Percentiles rank a stretch among this genome's conserved stretches.
These are phyloP conservation scores for Heliconius hortense DNA, from an alignment of 2,888 invertebrate species.

Conservation along the genomic window DNA sequence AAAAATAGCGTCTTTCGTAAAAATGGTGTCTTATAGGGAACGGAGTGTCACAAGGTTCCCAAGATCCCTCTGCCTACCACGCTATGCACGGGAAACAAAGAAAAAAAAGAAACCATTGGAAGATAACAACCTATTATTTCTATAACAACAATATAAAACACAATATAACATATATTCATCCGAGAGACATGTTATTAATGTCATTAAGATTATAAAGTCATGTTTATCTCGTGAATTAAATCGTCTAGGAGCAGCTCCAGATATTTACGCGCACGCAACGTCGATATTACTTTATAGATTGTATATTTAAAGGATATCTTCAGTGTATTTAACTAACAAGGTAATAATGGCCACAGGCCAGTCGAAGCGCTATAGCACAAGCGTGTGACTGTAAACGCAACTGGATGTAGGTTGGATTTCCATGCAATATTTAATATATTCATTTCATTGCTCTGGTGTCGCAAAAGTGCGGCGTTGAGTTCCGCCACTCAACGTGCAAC, in stretches of 20 bases:
- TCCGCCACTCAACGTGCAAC: no score
- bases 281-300: conserved; percentile 40
- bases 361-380: background rate
- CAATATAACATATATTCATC: conserved; percentile 13
- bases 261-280: conserved; percentile 43
- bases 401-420: no score
- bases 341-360: background rate
- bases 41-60: background rate
- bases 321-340: background rate
- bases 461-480: no score
- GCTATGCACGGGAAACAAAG: background rate
- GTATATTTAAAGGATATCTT: conserved; percentile 1
- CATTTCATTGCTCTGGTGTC: no score
- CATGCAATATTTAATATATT: no score
- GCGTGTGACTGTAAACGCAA: no score
- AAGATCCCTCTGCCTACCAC: background rate
- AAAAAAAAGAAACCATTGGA: no score
- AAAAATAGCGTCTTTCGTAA: no score
- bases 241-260: conserved; percentile 31
- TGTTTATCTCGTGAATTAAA: conserved; percentile 41
- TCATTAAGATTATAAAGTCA: conserved; percentile 36
- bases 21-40: no score
- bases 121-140: background rate
- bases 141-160: background rate
- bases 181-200: conserved; percentile 34